Evolutionary conservation across 2,888 invertebrate genomes (phyloP), one percentile per base, ranked within the genome.

Genomic region (Notodonta ziczac): DNA sequence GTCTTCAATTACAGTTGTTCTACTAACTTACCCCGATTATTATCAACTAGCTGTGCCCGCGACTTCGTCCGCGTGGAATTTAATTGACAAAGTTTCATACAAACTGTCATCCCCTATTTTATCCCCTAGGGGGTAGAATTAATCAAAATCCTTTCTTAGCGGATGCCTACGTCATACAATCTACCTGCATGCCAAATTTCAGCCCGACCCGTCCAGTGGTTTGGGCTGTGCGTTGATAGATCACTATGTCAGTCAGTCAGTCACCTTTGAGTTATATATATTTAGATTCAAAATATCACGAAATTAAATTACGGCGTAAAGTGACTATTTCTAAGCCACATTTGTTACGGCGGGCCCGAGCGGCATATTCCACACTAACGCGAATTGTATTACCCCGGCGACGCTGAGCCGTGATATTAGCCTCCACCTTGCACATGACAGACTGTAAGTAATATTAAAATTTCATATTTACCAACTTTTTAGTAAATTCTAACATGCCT

Each of bases 281-380:
- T n/a, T n/a, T n/a, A n/a, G n/a, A 9, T 16, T 16, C 9, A 16
- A 50, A 16, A 14, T 16, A 5, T 4, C 16, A 16, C 10, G 50
- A 16, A 14, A 50, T 50, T 16, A 7, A 50, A 50, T 50, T 50
- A 16, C 42, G 13, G 4, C 35, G 64, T 75, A 73, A 67, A 73
- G 70, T 73, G 73, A 75, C 76, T 64, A 76, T 67, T 61, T 66
- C 57, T 66, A 62, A 59, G 65, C 57, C 13, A n/a, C 58, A 59
- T 70, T 72, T 72, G 69, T 69, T 69, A 54, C 51, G 42, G 58
- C 63, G 50, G 56, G 61, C 60, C 61, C 1, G 62, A 67, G 65
- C 60, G 76, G 72, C 44, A 70, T 72, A 67, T 72, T 65, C 72
- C 62, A 60, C 73, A 70, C 73, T 73, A 73, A 73, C 73, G 73